Base-by-base conservation (phyloP, 2,113 vertebrate genomes). In the Corydoras maculifer region DNA sequence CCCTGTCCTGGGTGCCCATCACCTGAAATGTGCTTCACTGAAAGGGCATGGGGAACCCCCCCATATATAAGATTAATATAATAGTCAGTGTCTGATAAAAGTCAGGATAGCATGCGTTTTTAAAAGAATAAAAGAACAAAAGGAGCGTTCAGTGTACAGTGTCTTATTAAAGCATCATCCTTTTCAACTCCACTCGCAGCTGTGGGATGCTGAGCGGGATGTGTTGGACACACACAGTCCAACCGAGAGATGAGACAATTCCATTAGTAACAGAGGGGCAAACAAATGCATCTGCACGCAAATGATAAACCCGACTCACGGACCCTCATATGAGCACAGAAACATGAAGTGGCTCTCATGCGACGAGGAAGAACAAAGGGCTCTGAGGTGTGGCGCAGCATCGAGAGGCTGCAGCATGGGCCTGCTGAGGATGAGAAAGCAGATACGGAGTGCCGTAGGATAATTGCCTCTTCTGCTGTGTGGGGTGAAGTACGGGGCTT, bases 261-360 rank as follows among this genome's bases (percentile, higher is more conserved):
- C 31, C 43, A 61, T 66, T 59, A 70, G 54, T 43, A 55, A 66
- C 14, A 12, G 68, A 30, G 61, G 31, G 61, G 63, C 71, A 75
- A 67, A 65, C 29, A 62, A 80, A 77, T 62, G 43, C 53, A 72
- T 75, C 74, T 80, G 73, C 13, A n/a, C 18, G 54, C 50, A 11
- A 63, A 66, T 69, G 70, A 79, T 74, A 70, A 79, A 74, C 73
- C 29, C 18, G 15, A 60, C 48, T 61, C 30, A n/a, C 25, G 15
- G 63, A 25, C 50, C 12, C 49, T 68, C 49, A 30, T 29, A 11
- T 10, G 9, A 14, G 53, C 25, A 29, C 50, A 49, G 8, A 65
- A 74, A 69, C 62, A 69, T 72, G 15, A 79, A 75, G 61, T 65
- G 62, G 43, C 67, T 73, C 73, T 58, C 18, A 9, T 31, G 14